Evolutionary conservation across 2,888 invertebrate species (phyloP), one percentile per base, ranked within the genome.

Genomic region (Drosophila antonietae): DNA sequence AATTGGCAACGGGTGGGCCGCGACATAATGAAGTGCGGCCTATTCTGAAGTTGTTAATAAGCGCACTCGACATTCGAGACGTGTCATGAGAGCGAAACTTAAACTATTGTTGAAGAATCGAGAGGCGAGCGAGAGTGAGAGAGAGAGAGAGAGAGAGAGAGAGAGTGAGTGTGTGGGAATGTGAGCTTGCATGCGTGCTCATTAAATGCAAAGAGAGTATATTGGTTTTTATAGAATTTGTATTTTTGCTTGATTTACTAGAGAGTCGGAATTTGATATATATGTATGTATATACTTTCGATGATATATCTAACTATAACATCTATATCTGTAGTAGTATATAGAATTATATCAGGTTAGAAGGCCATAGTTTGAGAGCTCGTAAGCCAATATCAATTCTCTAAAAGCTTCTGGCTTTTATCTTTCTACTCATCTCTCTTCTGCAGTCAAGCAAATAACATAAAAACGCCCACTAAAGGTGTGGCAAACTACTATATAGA

Each of bases 1-100:
- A 71, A 73, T 69, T 68, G 58, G 71, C 53, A 57, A 28, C 39
- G 49, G 55, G 55, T 41, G 55, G 55, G n/a, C 55, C 12, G 8
- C 4, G 31, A 39, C 75, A 56, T 62, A 77, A 85, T 85, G 55
- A 64, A 73, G 70, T 70, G 74, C 57, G 58, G 60, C 55, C 47
- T 56, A 68, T 59, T 43, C 57, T 52, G 58, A 18, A 18, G 44
- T 43, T 63, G 64, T 75, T 71, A 70, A 77, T 70, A 64, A 67
- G 55, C 43, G 39, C 51, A 51, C 51, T 51, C 51, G 51, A 18
- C 51, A 44, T 33, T 37, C 61, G 41, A 37, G 53, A 59, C 44
- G 51, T 35, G n/a, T 33, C 57, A 44, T 53, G 47, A 58, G 49
- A 41, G 49, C 33, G 23, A 41, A 20, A 35, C 49, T 12, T 41